Base-by-base conservation (phyloP, 2,888 invertebrate genomes). In the Imbricaverruca yamaguchii region DNA sequence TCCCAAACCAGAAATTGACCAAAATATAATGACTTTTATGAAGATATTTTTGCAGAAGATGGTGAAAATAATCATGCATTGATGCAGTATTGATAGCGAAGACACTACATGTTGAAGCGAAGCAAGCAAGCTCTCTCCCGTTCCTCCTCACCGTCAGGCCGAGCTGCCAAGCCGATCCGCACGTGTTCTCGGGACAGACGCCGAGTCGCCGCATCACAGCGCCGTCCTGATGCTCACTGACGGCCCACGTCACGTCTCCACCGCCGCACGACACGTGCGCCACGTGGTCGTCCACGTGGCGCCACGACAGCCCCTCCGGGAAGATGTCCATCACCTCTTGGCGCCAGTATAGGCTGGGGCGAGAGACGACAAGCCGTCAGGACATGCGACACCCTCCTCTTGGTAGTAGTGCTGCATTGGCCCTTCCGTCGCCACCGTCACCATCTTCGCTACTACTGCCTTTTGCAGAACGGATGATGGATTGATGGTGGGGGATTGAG, bases 221-320 rank as follows among this genome's bases (percentile, higher is more conserved):
- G 67, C 67, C 67, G 67, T 39, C 39, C 3, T 25, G 67, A 11
- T 57, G 63, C 18, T 67, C 80, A 23, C 80, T 67, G 9, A 80
- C 77, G n/a, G 59, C 82, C 82, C 82, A 82, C 55, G 86, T 85
- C 84, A 87, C 85, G 82, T 86, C 86, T 39, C 84, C 80, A 11
- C 84, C 85, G 82, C 86, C 86, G 53, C 86, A 86, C 59, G 86
- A 85, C 63, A 87, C 86, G 80, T 86, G 84, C 25, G 85, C 82
- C 21, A 88, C 86, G 63, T 85, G 85, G 61, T 85, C 86, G 80
- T 85, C 85, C 13, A 87, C 85, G 81, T 84, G 84, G 25, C 84
- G 84, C 96, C 96, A 96, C 85, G 93, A 91, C 55, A 93, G 93
- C 57, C 96, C 96, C 86, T 93, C 94, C 0, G 93, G 94, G 85